Conservation (phyloP, 2,888 invertebrate genomes). For the Aphrophora alni region DNA sequence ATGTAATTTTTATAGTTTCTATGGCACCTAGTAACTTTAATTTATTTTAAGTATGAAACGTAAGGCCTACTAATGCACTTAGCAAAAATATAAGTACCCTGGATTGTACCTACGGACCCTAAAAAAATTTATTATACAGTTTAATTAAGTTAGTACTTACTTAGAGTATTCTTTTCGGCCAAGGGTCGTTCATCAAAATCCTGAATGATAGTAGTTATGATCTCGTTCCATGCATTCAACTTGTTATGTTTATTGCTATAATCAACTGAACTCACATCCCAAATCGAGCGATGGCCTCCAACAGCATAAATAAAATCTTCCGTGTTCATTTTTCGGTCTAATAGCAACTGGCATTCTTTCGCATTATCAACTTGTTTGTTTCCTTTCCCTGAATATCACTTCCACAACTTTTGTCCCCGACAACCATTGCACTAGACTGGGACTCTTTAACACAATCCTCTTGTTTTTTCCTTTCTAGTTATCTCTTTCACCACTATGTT, state of each 20-base stretch:
- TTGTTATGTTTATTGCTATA: constrained; percentile 26
- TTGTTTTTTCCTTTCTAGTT: no score
- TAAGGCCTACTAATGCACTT: no score
- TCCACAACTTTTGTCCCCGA: constrained; percentile 23
- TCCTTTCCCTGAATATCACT: constrained; percentile 9
- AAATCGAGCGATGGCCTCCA: constrained; percentile 24
- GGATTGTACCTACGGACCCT: no score
- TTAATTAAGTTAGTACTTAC: constrained; percentile 19
- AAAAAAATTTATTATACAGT: neutral
- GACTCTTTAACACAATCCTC: no score
- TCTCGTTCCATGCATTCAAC: constrained; percentile 26
- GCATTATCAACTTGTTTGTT: constrained; percentile 24
- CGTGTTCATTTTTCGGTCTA: constrained; percentile 13
- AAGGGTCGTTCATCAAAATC: constrained; percentile 28
- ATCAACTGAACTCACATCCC: constrained; percentile 23
- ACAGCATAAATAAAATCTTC: constrained; percentile 26
- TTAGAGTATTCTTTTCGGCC: constrained; percentile 26
- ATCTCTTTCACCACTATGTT: no score
- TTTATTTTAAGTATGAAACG: no score
- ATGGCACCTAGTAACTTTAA: no score
- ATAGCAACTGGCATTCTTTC: constrained; percentile 26
- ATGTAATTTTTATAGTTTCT: no score
- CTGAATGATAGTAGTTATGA: constrained; percentile 23
- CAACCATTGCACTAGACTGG: constrained; percentile 19
- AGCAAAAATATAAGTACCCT: no score